phyloP scores from a whole-genome alignment of 2,888 invertebrate genomes.

The Tipula unca region DNA sequence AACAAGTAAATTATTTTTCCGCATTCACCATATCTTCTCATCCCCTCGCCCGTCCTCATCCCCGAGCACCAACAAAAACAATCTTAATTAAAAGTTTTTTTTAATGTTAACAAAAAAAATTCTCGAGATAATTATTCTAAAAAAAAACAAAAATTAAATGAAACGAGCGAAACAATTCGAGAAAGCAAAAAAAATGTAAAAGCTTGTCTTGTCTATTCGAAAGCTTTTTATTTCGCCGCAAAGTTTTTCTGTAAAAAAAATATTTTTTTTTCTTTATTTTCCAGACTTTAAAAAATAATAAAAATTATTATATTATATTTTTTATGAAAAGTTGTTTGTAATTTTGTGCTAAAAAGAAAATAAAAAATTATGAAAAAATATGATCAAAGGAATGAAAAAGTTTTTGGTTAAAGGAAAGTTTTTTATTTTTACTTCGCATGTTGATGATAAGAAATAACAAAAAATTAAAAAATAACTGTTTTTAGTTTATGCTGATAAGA shows the following conservation, averaged over 20 bases:
- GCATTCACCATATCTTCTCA: not conserved
- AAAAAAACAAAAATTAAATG: not conserved
- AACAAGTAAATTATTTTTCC: not conserved
- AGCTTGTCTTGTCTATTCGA: not conserved
- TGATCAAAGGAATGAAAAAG: conserved; percentile 2
- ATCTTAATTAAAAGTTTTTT: not conserved
- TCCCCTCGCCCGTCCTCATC: not conserved
- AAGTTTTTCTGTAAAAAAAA: not conserved
- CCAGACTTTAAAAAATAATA: conserved; percentile 1
- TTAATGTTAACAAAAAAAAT: too few species aligned
- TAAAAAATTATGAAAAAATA: not conserved
- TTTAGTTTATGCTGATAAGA: not conserved
- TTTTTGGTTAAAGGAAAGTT: not conserved
- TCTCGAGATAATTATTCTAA: not conserved
- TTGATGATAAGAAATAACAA: not conserved
- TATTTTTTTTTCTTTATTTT: not conserved
- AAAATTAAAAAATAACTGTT: not conserved
- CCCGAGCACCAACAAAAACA: not conserved
- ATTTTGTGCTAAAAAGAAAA: not conserved
- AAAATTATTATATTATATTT: not conserved
- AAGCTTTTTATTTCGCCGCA: not conserved
- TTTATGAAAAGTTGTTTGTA: not conserved
- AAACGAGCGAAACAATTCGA: not conserved
- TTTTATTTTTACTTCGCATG: not conserved
- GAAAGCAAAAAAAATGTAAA: not conserved